Percentiles rank a stretch among this genome's conserved stretches.
Conservation (phyloP, 2,113 vertebrate species). For the Typhlomys cinereus region DNA sequence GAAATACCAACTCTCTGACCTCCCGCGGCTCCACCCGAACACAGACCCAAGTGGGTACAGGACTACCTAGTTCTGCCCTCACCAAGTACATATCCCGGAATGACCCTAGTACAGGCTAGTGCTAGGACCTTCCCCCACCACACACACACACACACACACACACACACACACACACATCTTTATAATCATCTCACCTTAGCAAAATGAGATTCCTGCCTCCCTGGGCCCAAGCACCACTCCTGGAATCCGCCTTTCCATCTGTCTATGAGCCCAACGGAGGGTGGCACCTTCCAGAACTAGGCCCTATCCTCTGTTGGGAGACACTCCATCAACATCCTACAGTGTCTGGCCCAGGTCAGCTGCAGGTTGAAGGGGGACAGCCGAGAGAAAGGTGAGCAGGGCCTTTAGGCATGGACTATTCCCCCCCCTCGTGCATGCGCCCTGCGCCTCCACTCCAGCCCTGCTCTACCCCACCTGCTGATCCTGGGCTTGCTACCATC, state of each 20-base stretch:
- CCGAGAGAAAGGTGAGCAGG: rapidly evolving
- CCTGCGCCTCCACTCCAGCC: background rate
- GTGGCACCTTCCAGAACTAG: too few relatives aligned
- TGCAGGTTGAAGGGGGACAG: too few relatives aligned
- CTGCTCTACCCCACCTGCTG: background rate
- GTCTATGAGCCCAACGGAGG: background rate
- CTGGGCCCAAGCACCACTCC: background rate
- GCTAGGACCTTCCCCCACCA: too few relatives aligned
- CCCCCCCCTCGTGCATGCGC: background rate
- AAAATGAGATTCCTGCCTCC: background rate
- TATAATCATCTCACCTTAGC: background rate
- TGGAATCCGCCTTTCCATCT: too few relatives aligned
- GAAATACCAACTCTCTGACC: background rate
- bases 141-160: too few relatives aligned
- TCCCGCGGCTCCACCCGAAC: background rate
- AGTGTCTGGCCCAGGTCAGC: background rate
- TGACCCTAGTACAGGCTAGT: background rate
- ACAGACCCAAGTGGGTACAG: background rate
- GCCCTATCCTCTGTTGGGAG: background rate
- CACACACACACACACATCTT: background rate
- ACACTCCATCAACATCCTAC: background rate
- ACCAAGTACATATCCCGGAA: background rate
- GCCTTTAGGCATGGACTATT: background rate
- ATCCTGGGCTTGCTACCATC: background rate
- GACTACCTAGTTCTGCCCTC: background rate